Conservation (phyloP, 2,113 vertebrate genomes). For the Puffinus mauretanicus region DNA sequence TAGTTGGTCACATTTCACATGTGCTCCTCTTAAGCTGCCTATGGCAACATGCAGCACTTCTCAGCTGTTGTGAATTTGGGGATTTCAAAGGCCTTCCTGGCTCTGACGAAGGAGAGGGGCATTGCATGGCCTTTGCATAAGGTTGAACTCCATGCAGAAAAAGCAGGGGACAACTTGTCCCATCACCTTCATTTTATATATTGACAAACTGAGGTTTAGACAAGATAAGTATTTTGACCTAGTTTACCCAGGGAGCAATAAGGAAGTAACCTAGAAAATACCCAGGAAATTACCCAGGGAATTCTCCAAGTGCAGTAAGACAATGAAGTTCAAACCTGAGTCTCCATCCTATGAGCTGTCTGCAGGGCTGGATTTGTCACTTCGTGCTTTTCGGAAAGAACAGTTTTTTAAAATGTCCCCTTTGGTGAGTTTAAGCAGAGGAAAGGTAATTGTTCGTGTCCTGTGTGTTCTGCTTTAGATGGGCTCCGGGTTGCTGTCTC, state of each 20-base stretch:
- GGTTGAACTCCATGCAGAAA: neutral
- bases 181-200: neutral
- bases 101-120: neutral
- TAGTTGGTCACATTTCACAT: neutral
- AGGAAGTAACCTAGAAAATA: conserved; percentile 49
- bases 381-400: neutral
- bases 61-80: neutral
- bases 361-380: neutral
- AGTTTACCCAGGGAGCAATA: neutral
- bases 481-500: neutral
- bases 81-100: neutral
- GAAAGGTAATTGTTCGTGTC: neutral
- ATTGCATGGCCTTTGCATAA: neutral
- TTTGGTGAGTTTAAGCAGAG: neutral
- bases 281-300: conserved; percentile 7
- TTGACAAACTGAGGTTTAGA: neutral
- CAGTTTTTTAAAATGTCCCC: neutral
- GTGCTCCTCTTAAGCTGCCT: neutral
- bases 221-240: neutral
- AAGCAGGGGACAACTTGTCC: neutral
- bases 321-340: neutral
- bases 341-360: neutral
- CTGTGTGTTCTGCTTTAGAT: neutral
- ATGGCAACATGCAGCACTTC: neutral
- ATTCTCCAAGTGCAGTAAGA: neutral